Base-by-base conservation (phyloP, 2,888 invertebrate genomes). In the Anoplius nigerrimus region DNA sequence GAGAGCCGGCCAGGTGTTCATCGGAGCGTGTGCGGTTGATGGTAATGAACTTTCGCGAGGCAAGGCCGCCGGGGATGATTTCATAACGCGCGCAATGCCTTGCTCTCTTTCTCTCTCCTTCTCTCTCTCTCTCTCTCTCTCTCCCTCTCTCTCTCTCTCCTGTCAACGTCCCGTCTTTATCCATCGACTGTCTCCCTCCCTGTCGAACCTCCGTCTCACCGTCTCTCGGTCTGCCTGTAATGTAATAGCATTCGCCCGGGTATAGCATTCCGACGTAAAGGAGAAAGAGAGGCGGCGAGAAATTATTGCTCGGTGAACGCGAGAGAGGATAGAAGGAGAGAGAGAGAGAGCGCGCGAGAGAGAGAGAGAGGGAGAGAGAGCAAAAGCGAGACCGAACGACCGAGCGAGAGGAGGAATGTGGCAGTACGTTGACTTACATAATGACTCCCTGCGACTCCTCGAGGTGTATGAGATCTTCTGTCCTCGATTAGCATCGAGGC, bases 21-120 rank as follows among this genome's bases (percentile, higher is more conserved):
- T 64, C 78, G 71, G 70, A 76, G 78, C 80, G 78, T 76, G 74
- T 68, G 75, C 82, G 85, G 84, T 83, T 84, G 84, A 87, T 87
- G 87, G 88, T 88, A 88, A 88, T 88, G 88, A 88, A 88, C 88
- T 88, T 87, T 87, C 83, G 81, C 82, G 77, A 80, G 82, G 81
- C 87, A 88, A 88, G 87, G 87, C 82, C 87, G 85, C 64, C 74
- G 78, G 79, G 79, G 77, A 84, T 82, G 86, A 87, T 87, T 87
- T 87, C 87, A 85, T 86, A 85, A 87, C 82, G 75, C 74, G 69
- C 65, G 74, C 71, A 72, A 75, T 67, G 64, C 43, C 69, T 62
- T 51, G 62, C 69, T 69, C 69, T 66, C 62, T 61, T 62, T 57
- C 61, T 56, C 55, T 59, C 53, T 54, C 45, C 34, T 48, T 52